Conservation (phyloP, 2,888 invertebrate species). For the Halictus ligatus region DNA sequence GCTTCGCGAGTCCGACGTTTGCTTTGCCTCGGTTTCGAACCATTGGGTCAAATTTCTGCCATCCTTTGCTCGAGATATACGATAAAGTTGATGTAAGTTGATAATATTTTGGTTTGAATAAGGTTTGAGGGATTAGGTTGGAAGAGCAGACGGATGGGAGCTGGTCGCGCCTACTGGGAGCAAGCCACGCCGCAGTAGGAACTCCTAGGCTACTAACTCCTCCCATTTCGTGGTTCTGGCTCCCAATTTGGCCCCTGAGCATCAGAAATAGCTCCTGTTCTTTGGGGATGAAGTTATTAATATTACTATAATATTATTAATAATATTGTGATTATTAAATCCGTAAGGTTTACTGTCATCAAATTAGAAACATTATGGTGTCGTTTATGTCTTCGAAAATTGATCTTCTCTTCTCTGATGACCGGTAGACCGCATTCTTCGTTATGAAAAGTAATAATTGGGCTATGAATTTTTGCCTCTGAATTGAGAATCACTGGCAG, state of each 20-base stretch:
- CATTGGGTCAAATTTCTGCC: background rate
- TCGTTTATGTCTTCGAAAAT: no score
- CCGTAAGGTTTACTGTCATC: no score
- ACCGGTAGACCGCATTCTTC: no score
- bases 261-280: background rate
- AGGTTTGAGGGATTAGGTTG: background rate
- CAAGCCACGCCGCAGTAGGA: background rate
- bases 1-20: conserved; percentile 6
- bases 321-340: background rate
- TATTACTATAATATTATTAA: no score
- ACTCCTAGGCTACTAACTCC: background rate
- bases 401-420: no score
- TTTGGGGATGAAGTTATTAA: background rate
- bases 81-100: background rate
- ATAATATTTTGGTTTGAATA: background rate
- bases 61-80: background rate
- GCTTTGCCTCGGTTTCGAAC: background rate
- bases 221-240: background rate
- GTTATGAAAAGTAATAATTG: no score
- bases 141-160: background rate
- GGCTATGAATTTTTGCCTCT: no score
- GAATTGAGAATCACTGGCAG: no score
- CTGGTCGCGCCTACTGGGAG: background rate
- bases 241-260: background rate
- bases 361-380: no score